Evolutionary conservation across 2,888 invertebrate species (phyloP).

Genomic region (Eristalinus aeneus): DNA sequence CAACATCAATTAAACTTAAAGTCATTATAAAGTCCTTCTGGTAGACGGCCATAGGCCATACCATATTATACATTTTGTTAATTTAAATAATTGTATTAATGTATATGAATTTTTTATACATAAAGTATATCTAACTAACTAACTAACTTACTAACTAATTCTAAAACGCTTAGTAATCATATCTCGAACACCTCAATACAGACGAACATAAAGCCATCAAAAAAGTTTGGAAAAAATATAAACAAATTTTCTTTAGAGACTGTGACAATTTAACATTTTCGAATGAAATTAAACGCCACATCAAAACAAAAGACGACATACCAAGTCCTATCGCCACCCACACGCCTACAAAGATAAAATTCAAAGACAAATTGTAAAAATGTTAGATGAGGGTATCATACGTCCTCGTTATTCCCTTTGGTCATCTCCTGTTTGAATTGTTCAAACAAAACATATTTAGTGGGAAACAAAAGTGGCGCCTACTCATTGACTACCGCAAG

Average conservation of each 20-base stretch:
- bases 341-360: slow-evolving; percentile 74
- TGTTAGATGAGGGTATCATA: slow-evolving; percentile 53
- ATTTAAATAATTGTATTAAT: slow-evolving; percentile 14
- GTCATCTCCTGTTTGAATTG: slow-evolving; percentile 35
- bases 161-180: background rate
- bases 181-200: slow-evolving; percentile 69
- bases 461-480: slow-evolving; percentile 46
- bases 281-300: slow-evolving; percentile 73
- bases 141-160: too few species aligned
- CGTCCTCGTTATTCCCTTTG: slow-evolving; percentile 43
- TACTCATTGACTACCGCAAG: slow-evolving; percentile 42
- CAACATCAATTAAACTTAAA: too few species aligned
- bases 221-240: too few species aligned
- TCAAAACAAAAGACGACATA: slow-evolving; percentile 72
- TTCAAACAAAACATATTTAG: slow-evolving; percentile 33
- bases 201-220: slow-evolving; percentile 73
- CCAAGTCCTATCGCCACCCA: too few species aligned
- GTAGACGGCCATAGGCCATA: too few species aligned
- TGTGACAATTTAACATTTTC: slow-evolving; percentile 71
- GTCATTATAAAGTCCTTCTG: too few species aligned
- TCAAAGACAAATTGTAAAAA: slow-evolving; percentile 71
- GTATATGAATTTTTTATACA: too few species aligned
- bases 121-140: too few species aligned
- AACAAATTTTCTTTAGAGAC: slow-evolving; percentile 72
- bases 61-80: too few species aligned